phyloP scores from a whole-genome alignment of 2,888 invertebrate genomes.

The Pyrrhia umbra region DNA sequence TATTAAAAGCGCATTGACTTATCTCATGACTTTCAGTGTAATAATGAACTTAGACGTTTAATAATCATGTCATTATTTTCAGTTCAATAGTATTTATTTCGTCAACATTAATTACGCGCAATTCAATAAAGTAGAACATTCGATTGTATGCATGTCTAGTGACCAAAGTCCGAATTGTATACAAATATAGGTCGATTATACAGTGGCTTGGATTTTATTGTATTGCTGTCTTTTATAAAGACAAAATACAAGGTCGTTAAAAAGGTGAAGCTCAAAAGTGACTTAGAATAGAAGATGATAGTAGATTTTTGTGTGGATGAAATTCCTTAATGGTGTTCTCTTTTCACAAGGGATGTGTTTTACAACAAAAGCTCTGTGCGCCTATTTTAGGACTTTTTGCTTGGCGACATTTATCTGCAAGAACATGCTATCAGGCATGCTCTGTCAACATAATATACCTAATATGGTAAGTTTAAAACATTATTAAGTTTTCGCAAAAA shows the following conservation, averaged over 20 bases:
- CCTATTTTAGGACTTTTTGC: no score
- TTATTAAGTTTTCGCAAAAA: no score
- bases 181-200: neutral
- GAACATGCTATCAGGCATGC: no score
- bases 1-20: slow-evolving; percentile 51
- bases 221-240: neutral
- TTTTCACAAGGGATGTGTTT: no score
- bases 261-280: neutral
- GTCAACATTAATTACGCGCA: slow-evolving; percentile 3
- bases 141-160: slow-evolving; percentile 1
- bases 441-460: no score
- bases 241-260: neutral
- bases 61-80: slow-evolving; percentile 25
- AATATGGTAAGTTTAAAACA: no score
- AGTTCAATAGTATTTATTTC: slow-evolving; percentile 24
- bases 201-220: neutral
- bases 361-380: no score
- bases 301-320: neutral
- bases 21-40: slow-evolving; percentile 51
- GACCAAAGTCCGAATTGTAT: neutral
- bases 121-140: slow-evolving; percentile 19
- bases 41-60: slow-evolving; percentile 46
- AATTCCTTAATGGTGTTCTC: no score
- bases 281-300: no score
- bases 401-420: no score